Evolutionary conservation across 2,797 vertebrate species (phyloP), one percentile per base, ranked within the genome.

Genomic region (Neosilurus mollespiculum): DNA sequence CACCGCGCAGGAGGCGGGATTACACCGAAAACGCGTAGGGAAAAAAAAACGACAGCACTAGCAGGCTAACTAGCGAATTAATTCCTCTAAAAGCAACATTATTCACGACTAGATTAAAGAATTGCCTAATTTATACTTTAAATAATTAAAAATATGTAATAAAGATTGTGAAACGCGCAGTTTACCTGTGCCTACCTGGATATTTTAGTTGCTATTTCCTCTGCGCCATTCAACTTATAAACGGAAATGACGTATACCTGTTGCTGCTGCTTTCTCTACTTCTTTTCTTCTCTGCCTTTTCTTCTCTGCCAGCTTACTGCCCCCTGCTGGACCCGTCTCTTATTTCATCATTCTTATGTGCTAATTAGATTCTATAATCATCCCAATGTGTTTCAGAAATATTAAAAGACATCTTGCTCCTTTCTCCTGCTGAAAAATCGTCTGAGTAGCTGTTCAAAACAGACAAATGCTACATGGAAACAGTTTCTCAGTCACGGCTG

Each of bases 201-300:
- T 62, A 10, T 78, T 80, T 65, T 67, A 49, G 78, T 72, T 84
- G 81, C 26, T 81, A 78, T 86, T 66, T 77, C 80, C 82, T 76
- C 86, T 88, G 84, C 87, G 87, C 86, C 84, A 87, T 87, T 84
- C 80, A 85, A 85, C 11, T 20, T 61, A 64, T 37, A 65, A 78
- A 30, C 72, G 80, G 85, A 86, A 85, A 53, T 43, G 9, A 69
- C 87, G 84, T 64, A 3, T 65, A 11, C 30, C 6, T 4, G 26
- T 49, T 0, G 9, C 14, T 62, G 20, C 6, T 18, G 22, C 34
- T 66, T 34, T 49, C 53, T 54, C 70, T 43, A 4, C 43, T 4
- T 43, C 43, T 43, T 43, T 43, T 43, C 9, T 7, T 26, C 30
- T 14, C 62, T 61, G 7, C 54, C 34, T 78, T 37, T 51, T 49